Conservation (phyloP, 2,888 invertebrate species). For the Halocaridina rubra region DNA sequence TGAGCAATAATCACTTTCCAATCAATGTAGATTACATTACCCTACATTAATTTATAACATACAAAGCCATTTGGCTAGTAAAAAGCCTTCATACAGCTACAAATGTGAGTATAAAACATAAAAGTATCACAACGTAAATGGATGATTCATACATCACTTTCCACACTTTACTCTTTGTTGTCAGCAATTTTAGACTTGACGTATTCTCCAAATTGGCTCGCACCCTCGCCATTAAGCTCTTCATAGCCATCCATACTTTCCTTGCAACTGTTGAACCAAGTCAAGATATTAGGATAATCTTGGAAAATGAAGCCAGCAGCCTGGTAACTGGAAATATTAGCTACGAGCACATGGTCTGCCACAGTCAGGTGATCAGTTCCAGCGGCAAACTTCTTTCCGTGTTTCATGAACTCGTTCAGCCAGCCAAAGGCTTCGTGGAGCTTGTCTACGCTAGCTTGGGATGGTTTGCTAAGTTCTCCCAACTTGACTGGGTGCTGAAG, state of each 20-base stretch:
- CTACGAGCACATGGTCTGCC: constrained; percentile 47
- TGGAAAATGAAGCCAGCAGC: constrained; percentile 24
- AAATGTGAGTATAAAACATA: too few species aligned
- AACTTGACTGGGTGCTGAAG: constrained; percentile 12
- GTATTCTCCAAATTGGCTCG: constrained; percentile 72
- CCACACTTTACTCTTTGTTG: too few species aligned
- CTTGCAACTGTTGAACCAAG: constrained; percentile 76
- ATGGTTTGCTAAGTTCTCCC: background rate
- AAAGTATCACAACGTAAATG: too few species aligned
- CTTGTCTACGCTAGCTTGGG: constrained; percentile 6
- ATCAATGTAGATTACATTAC: too few species aligned
- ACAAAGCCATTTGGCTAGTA: too few species aligned
- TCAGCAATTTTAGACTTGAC: constrained; percentile 1
- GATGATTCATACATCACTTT: too few species aligned
- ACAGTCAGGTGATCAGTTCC: constrained; percentile 46
- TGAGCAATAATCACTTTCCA: too few species aligned
- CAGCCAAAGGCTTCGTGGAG: constrained; percentile 75
- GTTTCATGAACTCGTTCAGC: constrained; percentile 78
- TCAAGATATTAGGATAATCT: constrained; percentile 73
- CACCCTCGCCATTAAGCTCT: constrained; percentile 74
- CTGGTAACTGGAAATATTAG: constrained; percentile 42
- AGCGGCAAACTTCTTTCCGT: constrained; percentile 67
- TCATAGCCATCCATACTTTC: constrained; percentile 76
- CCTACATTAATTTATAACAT: too few species aligned
- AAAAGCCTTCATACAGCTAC: too few species aligned